Conservation (phyloP, 2,888 invertebrate genomes). For the Formica aserva region DNA sequence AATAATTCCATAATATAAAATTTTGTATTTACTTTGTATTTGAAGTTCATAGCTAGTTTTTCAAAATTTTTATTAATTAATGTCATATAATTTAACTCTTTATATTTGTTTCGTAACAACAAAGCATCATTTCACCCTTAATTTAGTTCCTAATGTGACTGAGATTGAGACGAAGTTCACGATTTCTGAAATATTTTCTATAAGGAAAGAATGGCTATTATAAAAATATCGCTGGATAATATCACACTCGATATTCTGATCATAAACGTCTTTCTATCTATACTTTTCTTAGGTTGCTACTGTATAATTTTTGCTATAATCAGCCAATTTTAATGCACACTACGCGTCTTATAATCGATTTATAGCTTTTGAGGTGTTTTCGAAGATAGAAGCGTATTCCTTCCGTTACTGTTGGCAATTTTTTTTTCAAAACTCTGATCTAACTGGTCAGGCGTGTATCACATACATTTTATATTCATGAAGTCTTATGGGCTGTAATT, state of each 20-base stretch:
- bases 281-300: conserved; percentile 11
- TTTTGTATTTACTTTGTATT: not conserved
- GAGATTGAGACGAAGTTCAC: not conserved
- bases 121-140: not conserved
- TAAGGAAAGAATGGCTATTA: not conserved
- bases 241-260: not conserved
- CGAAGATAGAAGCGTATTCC: not conserved
- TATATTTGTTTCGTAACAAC: not conserved
- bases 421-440: not conserved
- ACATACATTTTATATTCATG: conserved; percentile 34
- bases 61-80: not conserved
- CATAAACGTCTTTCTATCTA: not conserved
- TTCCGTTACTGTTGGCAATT: not conserved
- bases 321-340: conserved; percentile 13
- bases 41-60: not conserved
- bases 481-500: conserved; percentile 46
- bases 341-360: not conserved
- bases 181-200: not conserved
- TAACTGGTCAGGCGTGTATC: conserved; percentile 22
- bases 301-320: not conserved
- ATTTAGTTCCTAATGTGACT: not conserved
- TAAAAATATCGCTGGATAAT: not conserved
- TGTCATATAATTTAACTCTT: conserved; percentile 1
- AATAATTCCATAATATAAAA: not conserved
- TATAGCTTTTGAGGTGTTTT: conserved; percentile 4